phyloP scores from a whole-genome alignment of 2,888 invertebrate species.

The Microchrysa polita region DNA sequence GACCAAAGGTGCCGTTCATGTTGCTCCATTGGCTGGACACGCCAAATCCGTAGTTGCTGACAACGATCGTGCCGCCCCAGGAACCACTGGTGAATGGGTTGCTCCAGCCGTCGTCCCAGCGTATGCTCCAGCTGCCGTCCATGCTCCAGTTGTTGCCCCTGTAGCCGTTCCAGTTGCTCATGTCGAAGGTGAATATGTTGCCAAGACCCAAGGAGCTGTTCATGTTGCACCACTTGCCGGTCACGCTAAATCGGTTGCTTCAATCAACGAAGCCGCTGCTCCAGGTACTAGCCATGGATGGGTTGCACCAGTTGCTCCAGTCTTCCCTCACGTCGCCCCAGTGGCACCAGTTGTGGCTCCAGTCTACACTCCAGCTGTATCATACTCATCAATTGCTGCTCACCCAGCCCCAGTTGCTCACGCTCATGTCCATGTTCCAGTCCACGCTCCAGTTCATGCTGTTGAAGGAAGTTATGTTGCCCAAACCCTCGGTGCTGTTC shows the following conservation, averaged over 20 bases:
- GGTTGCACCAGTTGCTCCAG: neutral
- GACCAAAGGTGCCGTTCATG: conserved; percentile 65
- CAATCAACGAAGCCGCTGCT: conserved; percentile 65
- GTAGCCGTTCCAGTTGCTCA: conserved; percentile 21
- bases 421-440: conserved; percentile 38
- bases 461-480: conserved; percentile 65
- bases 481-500: conserved; percentile 68
- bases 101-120: conserved; percentile 16
- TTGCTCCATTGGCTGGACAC: conserved; percentile 65
- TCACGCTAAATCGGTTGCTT: conserved; percentile 57
- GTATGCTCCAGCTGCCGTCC: conserved; percentile 7
- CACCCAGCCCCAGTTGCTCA: conserved; percentile 47
- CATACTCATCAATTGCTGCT: conserved; percentile 10
- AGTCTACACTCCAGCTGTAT: neutral
- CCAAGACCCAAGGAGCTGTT: conserved; percentile 65
- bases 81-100: conserved; percentile 56
- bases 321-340: neutral
- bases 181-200: conserved; percentile 56
- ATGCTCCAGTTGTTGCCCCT: conserved; percentile 35
- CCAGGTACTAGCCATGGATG: conserved; percentile 61
- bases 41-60: conserved; percentile 56
- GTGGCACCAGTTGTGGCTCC: neutral
- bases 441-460: conserved; percentile 34
- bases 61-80: conserved; percentile 66
- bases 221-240: conserved; percentile 66